Evolutionary conservation across 2,797 vertebrate genomes (phyloP).

Genomic region (Staurois parvus): DNA sequence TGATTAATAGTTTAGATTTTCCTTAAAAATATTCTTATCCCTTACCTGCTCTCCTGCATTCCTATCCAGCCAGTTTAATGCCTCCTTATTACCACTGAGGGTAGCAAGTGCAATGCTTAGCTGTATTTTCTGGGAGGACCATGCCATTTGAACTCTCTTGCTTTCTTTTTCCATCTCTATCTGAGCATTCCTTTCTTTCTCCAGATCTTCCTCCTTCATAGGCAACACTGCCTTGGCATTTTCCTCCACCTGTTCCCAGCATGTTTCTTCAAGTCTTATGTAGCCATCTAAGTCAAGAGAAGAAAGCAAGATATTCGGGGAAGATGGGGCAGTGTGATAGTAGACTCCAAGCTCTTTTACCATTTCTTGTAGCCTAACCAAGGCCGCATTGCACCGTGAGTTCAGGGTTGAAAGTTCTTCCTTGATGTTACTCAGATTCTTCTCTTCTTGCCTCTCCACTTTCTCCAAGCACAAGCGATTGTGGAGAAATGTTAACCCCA

Average conservation of each 20-base stretch:
- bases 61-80: conserved; percentile 17
- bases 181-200: neutral
- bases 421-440: neutral
- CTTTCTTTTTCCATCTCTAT: conserved; percentile 16
- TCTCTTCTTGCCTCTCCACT: conserved; percentile 39
- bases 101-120: conserved; percentile 5
- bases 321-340: neutral
- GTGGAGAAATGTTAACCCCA: conserved; percentile 5
- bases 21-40: neutral
- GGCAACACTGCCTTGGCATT: conserved; percentile 12
- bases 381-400: conserved; percentile 6
- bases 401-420: conserved; percentile 11
- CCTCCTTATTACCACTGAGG: conserved; percentile 22
- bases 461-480: neutral
- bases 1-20: no score
- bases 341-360: conserved; percentile 11
- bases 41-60: conserved; percentile 40
- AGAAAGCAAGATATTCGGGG: conserved; percentile 2
- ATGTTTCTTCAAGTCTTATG: conserved; percentile 19
- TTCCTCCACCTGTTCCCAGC: conserved; percentile 16
- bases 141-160: conserved; percentile 32
- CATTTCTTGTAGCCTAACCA: neutral
- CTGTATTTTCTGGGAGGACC: conserved; percentile 43
- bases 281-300: conserved; percentile 19
- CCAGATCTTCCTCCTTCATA: conserved; percentile 19